phyloP scores from a whole-genome alignment of 2,797 vertebrate species.

The Diglossa cyanea region DNA sequence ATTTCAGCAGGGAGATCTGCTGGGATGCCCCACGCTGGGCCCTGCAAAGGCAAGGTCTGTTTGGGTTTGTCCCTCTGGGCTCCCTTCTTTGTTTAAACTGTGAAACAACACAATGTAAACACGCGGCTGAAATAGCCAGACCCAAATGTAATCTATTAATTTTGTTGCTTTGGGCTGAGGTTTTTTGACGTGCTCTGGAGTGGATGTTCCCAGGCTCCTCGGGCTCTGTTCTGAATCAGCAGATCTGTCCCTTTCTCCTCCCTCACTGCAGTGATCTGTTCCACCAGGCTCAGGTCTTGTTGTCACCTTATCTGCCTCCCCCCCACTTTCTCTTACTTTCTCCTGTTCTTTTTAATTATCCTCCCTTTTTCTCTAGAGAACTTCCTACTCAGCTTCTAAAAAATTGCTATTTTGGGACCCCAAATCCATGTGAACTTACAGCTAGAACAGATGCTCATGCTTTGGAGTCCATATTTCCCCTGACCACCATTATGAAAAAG shows the following conservation, averaged over 20 bases:
- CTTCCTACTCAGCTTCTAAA: neutral
- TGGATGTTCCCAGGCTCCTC: neutral
- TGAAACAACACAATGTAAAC: neutral
- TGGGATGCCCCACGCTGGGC: neutral
- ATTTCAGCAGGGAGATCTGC: neutral
- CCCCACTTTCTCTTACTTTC: neutral
- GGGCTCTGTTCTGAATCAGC: neutral
- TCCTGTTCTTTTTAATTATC: neutral
- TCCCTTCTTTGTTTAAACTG: slow-evolving; percentile 10
- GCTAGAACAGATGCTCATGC: neutral
- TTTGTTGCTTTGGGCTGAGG: neutral
- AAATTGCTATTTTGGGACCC: neutral
- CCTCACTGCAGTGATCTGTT: neutral
- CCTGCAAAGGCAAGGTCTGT: neutral
- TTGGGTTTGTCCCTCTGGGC: neutral
- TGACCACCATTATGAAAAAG: neutral
- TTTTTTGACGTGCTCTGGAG: neutral
- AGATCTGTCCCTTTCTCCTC: neutral
- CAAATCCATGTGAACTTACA: neutral
- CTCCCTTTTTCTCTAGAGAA: neutral
- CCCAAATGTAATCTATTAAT: neutral
- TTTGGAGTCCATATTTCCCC: neutral
- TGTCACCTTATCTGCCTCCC: neutral
- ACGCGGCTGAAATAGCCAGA: neutral
- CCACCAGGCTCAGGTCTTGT: neutral